phyloP scores from a whole-genome alignment of 2,888 invertebrate genomes.

The Oxycera nigricornis region DNA sequence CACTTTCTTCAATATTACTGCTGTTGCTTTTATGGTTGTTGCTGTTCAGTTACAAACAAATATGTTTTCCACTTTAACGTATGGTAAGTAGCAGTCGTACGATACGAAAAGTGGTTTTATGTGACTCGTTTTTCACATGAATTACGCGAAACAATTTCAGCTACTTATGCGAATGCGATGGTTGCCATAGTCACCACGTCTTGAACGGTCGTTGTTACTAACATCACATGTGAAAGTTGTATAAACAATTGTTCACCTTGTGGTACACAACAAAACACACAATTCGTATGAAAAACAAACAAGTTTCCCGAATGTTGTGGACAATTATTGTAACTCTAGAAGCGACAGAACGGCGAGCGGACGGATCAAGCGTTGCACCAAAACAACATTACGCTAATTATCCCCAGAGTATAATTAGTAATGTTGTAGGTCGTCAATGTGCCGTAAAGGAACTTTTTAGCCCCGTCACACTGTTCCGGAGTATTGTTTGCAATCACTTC shows the following conservation, averaged over 20 bases:
- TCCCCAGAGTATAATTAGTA: conserved; percentile 20
- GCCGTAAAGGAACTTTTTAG: background rate
- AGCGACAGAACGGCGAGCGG: background rate
- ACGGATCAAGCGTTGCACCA: background rate
- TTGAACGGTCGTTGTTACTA: background rate
- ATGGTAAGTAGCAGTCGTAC: background rate
- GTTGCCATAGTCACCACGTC: background rate
- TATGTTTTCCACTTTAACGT: conserved; percentile 8
- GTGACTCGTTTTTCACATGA: background rate
- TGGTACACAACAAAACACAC: background rate
- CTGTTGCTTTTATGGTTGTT: background rate
- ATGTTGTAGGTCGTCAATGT: background rate
- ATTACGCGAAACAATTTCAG: background rate
- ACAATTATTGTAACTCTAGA: background rate
- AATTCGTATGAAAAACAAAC: conserved; percentile 12
- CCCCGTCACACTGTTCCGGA: background rate
- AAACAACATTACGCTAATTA: conserved; percentile 27
- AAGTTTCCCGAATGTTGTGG: conserved; percentile 5
- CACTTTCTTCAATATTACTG: background rate
- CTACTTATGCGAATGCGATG: no score
- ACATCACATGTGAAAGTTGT: conserved; percentile 34
- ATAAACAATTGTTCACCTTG: background rate
- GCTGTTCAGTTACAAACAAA: background rate
- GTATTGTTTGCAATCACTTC: background rate
- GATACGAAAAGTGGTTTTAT: background rate